Evolutionary conservation across 2,888 invertebrate species (phyloP).

Genomic region (Scaptomyza polygonia): DNA sequence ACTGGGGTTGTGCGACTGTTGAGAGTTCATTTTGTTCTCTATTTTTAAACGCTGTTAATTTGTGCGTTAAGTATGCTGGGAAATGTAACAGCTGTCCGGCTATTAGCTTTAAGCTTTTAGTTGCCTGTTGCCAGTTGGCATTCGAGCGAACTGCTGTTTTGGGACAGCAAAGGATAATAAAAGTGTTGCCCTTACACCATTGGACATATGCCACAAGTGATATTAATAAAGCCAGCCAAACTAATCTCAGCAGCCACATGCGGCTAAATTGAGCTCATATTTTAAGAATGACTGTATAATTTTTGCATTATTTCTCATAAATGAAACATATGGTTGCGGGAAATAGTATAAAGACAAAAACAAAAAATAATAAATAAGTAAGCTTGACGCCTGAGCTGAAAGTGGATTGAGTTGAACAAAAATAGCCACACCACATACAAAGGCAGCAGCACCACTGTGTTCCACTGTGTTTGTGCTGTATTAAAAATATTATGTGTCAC

Average conservation of each 20-base stretch:
- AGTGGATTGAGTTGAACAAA: conserved; percentile 53
- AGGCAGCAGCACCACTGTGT: conserved; percentile 33
- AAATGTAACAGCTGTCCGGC: conserved; percentile 56
- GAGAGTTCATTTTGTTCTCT: conserved; percentile 24
- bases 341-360: conserved; percentile 21
- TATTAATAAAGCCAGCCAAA: conserved; percentile 44
- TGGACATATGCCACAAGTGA: conserved; percentile 19
- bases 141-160: conserved; percentile 35
- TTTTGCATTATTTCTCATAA: conserved; percentile 70
- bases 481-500: conserved; percentile 80
- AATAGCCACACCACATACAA: conserved; percentile 53
- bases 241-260: conserved; percentile 63
- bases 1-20: background rate
- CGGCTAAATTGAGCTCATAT: conserved; percentile 59
- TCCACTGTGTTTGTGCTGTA: conserved; percentile 36
- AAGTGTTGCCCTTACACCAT: conserved; percentile 53
- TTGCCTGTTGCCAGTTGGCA: conserved; percentile 12
- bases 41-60: conserved; percentile 73
- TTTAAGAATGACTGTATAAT: conserved; percentile 70
- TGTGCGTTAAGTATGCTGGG: conserved; percentile 63
- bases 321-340: conserved; percentile 63
- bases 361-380: conserved; percentile 36
- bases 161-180: conserved; percentile 31
- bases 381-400: conserved; percentile 45
- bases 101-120: conserved; percentile 23